Evolutionary conservation across 2,888 invertebrate species (phyloP), one percentile per base, ranked within the genome.

Genomic region (Chironomus tentans): DNA sequence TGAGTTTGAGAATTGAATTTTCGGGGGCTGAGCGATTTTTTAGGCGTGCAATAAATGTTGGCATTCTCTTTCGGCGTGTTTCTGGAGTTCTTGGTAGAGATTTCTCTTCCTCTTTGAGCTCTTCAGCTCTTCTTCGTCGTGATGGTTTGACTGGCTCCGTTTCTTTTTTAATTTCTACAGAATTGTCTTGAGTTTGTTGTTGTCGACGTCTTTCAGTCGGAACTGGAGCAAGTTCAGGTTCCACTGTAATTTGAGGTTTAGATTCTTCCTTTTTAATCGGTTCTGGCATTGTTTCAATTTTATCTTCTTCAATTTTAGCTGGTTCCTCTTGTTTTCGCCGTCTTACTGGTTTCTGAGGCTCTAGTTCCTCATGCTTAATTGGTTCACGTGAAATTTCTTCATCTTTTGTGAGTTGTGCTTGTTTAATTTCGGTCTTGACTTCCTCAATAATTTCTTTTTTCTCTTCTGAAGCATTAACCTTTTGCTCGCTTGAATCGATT

Each of bases 21-120:
- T 90, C 89, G 0, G 90, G 89, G 2, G 92, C 90, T 0, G 91
- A 91, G 79, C 92, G 87, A 80, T 94, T 92, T 3, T 90, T 90
- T 71, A 95, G 82, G 76, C 88, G 87, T 5, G 91, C 92, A 70
- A 91, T 91, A 81, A 95, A 94, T 75, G 89, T 84, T 0, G 95
- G 94, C 81, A 90, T 90, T 79, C 88, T 87, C 76, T 87, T 88
- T 12, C 77, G 77, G 7, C 77, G 68, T 10, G 61, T 65, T 56
- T 76, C 73, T 18, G 73, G 56, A 10, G 75, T 77, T 6, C 71
- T 18, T n/a, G 46, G 56, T 3, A 65, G 18, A 21, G 65, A 24
- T 4, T 50, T 50, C 4, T 65, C 76, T 21, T 73, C 73, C 22
- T 50, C 71, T 48, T 70, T 70, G 13, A 65, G 18, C 10, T 65